Percentiles rank a stretch among this genome's conserved stretches.
Conservation (phyloP, 2,888 invertebrate genomes). For the Geophilus truncorum region DNA sequence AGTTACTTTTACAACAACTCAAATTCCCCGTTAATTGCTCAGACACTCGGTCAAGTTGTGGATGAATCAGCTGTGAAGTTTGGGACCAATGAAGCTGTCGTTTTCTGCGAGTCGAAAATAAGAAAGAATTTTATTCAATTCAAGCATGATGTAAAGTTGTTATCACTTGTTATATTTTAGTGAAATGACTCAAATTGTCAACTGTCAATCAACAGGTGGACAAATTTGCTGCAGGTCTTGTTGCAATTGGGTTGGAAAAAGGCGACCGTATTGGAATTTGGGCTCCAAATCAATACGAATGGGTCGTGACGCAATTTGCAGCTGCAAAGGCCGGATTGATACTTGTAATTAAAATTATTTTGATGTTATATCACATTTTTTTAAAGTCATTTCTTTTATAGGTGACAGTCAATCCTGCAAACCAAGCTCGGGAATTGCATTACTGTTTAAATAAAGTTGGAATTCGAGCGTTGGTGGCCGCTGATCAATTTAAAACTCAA, state of each 20-base stretch:
- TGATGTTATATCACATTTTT: background rate
- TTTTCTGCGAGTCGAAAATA: constrained; percentile 56
- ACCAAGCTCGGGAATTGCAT: constrained; percentile 62
- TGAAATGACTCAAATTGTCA: no score
- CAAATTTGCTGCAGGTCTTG: constrained; percentile 64
- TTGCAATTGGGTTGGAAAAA: constrained; percentile 60
- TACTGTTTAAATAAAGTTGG: constrained; percentile 67
- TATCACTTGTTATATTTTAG: constrained; percentile 38
- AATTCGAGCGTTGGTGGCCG: constrained; percentile 62
- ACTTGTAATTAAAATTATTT: constrained; percentile 54
- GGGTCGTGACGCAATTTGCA: constrained; percentile 67
- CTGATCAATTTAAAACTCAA: constrained; percentile 59
- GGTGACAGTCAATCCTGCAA: constrained; percentile 73
- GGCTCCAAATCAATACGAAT: constrained; percentile 71
- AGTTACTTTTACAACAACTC: constrained; percentile 43
- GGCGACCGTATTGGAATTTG: constrained; percentile 75
- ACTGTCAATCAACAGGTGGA: constrained; percentile 55
- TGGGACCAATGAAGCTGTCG: constrained; percentile 56
- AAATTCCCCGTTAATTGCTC: constrained; percentile 52
- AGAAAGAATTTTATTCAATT: constrained; percentile 55
- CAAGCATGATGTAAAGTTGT: constrained; percentile 46
- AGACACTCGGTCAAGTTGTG: constrained; percentile 58
- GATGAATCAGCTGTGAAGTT: constrained; percentile 54
- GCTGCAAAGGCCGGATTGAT: constrained; percentile 66
- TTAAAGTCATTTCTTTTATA: constrained; percentile 43